Evolutionary conservation across 2,797 vertebrate species (phyloP).

Genomic region (Astyanax mexicanus): DNA sequence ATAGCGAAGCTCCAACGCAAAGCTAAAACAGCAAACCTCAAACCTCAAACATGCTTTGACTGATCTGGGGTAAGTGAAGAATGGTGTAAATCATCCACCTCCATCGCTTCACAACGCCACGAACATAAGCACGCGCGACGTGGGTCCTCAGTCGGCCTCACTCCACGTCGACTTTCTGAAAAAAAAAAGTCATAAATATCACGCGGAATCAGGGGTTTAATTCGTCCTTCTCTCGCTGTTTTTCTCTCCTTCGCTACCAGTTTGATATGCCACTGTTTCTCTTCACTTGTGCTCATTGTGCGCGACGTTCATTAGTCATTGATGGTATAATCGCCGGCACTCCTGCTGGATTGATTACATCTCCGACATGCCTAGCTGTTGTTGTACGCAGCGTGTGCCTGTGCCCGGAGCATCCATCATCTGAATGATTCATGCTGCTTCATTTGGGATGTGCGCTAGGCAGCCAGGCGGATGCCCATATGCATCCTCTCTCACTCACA

Average conservation of each 20-base stretch:
- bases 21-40: background rate
- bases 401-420: conserved; percentile 40
- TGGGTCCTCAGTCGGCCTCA: background rate
- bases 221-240: background rate
- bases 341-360: conserved; percentile 54
- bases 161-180: background rate
- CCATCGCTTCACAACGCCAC: background rate
- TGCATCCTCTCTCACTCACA: conserved; percentile 21
- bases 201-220: too few relatives aligned
- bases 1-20: too few relatives aligned
- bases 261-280: conserved; percentile 9
- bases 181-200: too few relatives aligned
- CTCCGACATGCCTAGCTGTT: conserved; percentile 33
- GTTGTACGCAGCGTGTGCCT: conserved; percentile 44
- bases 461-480: conserved; percentile 19
- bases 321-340: conserved; percentile 38
- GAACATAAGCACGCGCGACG: background rate
- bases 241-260: background rate
- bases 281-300: conserved; percentile 14
- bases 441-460: conserved; percentile 29
- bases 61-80: background rate
- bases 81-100: background rate
- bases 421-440: conserved; percentile 49
- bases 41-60: background rate
- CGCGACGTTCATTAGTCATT: conserved; percentile 46